phyloP scores from a whole-genome alignment of 2,113 vertebrate species.

The Zeus faber region DNA sequence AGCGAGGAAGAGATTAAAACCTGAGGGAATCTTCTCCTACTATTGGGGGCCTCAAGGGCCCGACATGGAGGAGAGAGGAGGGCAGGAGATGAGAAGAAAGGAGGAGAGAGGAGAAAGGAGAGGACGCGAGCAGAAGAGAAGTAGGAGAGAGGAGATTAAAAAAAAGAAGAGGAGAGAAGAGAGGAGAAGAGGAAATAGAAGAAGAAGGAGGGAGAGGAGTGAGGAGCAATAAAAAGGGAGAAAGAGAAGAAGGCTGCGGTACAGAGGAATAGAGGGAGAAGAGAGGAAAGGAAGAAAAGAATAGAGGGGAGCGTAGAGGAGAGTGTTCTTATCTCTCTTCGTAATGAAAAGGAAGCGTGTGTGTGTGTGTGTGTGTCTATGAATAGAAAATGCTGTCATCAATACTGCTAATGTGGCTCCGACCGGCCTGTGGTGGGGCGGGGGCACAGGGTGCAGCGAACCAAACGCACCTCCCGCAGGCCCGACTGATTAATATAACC shows the following conservation, averaged over 20 bases:
- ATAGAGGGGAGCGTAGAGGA: background rate
- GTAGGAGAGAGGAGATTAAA: background rate
- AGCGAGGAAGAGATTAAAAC: conserved; percentile 12
- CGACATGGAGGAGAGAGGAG: too few relatives aligned
- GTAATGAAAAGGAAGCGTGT: background rate
- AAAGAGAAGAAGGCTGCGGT: background rate
- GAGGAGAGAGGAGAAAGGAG: background rate
- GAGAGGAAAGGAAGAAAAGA: too few relatives aligned
- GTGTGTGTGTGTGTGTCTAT: background rate
- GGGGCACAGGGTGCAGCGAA: background rate
- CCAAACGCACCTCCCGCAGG: background rate
- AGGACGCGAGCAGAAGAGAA: background rate
- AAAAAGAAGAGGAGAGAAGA: background rate
- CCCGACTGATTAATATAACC: background rate
- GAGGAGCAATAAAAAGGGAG: background rate
- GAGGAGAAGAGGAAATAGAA: background rate
- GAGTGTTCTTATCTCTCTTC: background rate
- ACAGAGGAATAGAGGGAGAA: background rate
- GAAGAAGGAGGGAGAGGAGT: too few relatives aligned
- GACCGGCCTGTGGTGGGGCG: background rate
- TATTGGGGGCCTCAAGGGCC: too few relatives aligned
- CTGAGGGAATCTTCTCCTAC: too few relatives aligned
- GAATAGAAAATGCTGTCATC: background rate
- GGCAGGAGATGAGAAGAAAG: too few relatives aligned
- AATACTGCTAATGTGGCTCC: background rate